A percentile compares a stretch with the other conserved stretches of the same genome.
Conservation (phyloP, 2,797 vertebrate genomes). For the Mycteria americana region DNA sequence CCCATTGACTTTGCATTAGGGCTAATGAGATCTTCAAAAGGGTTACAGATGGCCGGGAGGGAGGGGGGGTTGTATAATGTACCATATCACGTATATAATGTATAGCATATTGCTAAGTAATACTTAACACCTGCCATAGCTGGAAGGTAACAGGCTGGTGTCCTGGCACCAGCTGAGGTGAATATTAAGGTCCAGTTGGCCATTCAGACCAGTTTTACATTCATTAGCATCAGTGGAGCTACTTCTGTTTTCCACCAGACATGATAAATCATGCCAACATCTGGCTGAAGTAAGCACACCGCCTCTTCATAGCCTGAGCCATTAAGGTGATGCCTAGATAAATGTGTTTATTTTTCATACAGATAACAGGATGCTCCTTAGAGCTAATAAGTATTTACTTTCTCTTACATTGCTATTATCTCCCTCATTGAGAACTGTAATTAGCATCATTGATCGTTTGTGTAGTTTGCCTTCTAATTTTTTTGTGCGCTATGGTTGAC, state of each 20-base stretch:
- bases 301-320: background rate
- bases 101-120: background rate
- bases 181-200: background rate
- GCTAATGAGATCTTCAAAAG: background rate
- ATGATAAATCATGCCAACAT: background rate
- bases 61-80: background rate
- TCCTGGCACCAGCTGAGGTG: background rate
- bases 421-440: conserved; percentile 23
- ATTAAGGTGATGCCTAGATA: conserved; percentile 35
- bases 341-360: conserved; percentile 46
- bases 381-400: conserved; percentile 43
- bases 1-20: background rate
- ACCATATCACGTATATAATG: background rate
- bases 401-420: conserved; percentile 18
- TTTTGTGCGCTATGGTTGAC: background rate
- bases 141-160: background rate
- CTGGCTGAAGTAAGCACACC: background rate
- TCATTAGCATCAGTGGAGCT: background rate
- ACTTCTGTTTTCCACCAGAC: background rate
- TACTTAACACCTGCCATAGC: background rate
- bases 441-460: conserved; percentile 5
- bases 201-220: background rate
- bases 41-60: background rate
- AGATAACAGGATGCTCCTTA: conserved; percentile 48
- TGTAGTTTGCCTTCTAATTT: background rate